Evolutionary conservation across 1,140 invertebrate genomes (phyloP).

Genomic region (Solen grandis): DNA sequence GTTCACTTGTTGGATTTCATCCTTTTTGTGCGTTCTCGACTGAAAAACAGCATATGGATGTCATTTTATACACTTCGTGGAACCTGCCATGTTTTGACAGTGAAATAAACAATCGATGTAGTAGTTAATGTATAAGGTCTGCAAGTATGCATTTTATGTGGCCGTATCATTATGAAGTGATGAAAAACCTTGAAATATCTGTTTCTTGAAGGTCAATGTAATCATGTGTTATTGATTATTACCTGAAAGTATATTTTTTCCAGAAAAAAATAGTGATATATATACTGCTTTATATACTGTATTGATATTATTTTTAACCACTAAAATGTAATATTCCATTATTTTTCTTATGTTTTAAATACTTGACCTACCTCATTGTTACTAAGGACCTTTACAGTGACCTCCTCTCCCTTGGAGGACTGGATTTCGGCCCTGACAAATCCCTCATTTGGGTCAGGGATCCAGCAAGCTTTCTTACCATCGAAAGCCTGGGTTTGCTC

Average conservation of each 20-base stretch:
- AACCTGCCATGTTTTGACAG: too few relatives aligned
- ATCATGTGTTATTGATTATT: background rate
- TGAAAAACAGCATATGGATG: constrained; percentile 54
- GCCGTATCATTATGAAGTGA: too few relatives aligned
- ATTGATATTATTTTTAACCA: too few relatives aligned
- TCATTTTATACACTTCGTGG: too few relatives aligned
- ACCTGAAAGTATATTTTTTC: background rate
- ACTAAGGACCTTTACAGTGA: constrained; percentile 87
- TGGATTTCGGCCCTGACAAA: constrained; percentile 98
- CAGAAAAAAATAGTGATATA: too few relatives aligned
- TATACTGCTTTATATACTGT: background rate
- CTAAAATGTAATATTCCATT: too few relatives aligned
- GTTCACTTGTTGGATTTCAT: constrained; percentile 97
- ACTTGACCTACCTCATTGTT: constrained; percentile 65
- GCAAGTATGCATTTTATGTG: too few relatives aligned
- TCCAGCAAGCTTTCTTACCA: constrained; percentile 99
- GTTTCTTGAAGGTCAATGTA: too few relatives aligned
- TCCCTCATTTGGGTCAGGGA: constrained; percentile 98
- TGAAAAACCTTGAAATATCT: too few relatives aligned
- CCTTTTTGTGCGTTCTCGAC: constrained; percentile 94
- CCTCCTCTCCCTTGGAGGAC: constrained; percentile 98
- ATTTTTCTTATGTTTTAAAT: too few relatives aligned
- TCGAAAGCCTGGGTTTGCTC: constrained; percentile 85
- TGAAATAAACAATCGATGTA: too few relatives aligned
- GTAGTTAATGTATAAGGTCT: too few relatives aligned